Conservation (phyloP, 1,140 invertebrate genomes). For the Dermatophagoides farinae region DNA sequence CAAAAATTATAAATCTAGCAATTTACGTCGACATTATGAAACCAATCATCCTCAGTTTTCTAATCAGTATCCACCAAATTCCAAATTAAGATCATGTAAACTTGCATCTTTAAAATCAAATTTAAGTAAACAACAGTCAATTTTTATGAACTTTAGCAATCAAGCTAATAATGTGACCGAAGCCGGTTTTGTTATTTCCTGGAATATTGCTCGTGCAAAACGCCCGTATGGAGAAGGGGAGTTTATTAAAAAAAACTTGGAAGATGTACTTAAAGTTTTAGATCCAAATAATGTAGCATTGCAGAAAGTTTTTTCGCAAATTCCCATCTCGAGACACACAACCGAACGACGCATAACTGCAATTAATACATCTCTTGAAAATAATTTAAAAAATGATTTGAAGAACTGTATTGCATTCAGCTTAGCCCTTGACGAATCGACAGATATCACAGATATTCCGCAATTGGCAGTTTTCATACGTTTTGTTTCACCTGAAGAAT, state of each 20-base stretch:
- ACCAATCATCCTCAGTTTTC: neutral
- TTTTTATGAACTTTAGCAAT: neutral
- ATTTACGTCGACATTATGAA: neutral
- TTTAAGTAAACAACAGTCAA: neutral
- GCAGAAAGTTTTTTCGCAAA: neutral
- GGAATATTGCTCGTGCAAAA: neutral
- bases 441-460: neutral
- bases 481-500: neutral
- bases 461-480: neutral
- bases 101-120: neutral
- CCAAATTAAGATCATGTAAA: neutral
- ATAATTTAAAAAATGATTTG: neutral
- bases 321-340: neutral
- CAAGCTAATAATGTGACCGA: neutral
- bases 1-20: neutral
- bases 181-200: neutral
- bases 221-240: neutral
- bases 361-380: neutral
- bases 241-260: neutral
- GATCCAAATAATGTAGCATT: neutral
- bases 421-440: neutral
- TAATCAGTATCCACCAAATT: neutral
- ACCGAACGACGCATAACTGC: neutral
- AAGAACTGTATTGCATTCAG: neutral
- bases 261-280: neutral